Conservation (phyloP, 2,888 invertebrate genomes). For the Plebejus melissa region DNA sequence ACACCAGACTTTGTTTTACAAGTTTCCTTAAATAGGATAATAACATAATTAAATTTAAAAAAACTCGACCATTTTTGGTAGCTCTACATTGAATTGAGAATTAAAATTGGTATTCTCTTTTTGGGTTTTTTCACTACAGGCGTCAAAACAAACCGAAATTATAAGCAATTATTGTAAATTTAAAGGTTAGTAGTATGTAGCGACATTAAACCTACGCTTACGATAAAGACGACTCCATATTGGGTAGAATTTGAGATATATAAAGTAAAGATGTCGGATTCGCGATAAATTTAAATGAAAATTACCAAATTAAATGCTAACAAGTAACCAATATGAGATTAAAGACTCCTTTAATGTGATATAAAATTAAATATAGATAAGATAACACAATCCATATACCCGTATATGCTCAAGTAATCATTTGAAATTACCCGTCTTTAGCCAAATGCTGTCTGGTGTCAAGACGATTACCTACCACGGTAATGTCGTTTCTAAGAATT, state of each 20-base stretch:
- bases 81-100: neutral
- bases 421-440: neutral
- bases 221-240: conserved; percentile 10
- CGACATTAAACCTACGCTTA: conserved; percentile 19
- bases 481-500: neutral
- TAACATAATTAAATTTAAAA: neutral
- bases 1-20: neutral
- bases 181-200: conserved; percentile 14
- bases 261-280: conserved; percentile 18
- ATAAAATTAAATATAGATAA: conserved; percentile 21
- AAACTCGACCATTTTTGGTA: neutral
- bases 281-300: conserved; percentile 17
- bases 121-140: conserved; percentile 5
- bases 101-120: neutral
- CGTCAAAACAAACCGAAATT: conserved; percentile 16
- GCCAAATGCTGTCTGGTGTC: neutral
- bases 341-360: conserved; percentile 9
- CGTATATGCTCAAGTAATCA: neutral
- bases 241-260: neutral
- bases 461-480: neutral
- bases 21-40: neutral
- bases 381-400: conserved; percentile 7
- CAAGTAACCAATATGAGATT: conserved; percentile 12
- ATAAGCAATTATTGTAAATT: conserved; percentile 20
- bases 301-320: conserved; percentile 11